Conservation (phyloP, 1,140 invertebrate species). For the Subanguina moxae region DNA sequence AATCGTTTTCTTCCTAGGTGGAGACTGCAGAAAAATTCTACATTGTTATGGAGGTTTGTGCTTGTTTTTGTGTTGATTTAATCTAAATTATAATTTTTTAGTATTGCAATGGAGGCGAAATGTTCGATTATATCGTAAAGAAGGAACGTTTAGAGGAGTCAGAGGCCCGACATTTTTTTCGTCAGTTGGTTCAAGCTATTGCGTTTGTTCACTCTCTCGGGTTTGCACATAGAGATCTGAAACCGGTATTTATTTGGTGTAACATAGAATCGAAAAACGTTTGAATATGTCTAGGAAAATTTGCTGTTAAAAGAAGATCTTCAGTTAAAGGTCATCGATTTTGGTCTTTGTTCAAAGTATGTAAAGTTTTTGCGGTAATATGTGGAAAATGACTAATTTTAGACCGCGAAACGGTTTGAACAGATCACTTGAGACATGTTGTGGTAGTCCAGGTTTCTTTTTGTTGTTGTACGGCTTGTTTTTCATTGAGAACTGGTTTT, state of each 20-base stretch:
- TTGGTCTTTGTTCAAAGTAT: slow-evolving; percentile 73
- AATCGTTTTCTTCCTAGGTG: slow-evolving; percentile 60
- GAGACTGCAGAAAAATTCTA: slow-evolving; percentile 72
- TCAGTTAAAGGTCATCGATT: slow-evolving; percentile 81
- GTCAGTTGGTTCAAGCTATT: slow-evolving; percentile 75
- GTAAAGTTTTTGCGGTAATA: background rate
- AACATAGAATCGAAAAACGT: too few relatives aligned
- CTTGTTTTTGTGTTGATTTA: too few relatives aligned
- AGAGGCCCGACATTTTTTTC: slow-evolving; percentile 72
- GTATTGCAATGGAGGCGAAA: slow-evolving; percentile 77
- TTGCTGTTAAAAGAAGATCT: slow-evolving; percentile 73
- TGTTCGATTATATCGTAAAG: slow-evolving; percentile 79
- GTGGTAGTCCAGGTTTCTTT: slow-evolving; percentile 67
- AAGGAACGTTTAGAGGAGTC: slow-evolving; percentile 70
- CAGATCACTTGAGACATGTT: slow-evolving; percentile 69
- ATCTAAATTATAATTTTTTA: slow-evolving; percentile 51
- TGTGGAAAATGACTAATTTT: background rate
- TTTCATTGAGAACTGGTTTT: too few relatives aligned
- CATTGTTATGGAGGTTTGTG: slow-evolving; percentile 70
- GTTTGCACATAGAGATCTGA: slow-evolving; percentile 76
- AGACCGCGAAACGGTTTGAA: slow-evolving; percentile 66
- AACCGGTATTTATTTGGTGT: slow-evolving; percentile 67
- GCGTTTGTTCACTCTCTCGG: slow-evolving; percentile 73
- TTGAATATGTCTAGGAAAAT: slow-evolving; percentile 71
- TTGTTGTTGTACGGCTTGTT: too few relatives aligned